Evolutionary conservation across 1,140 invertebrate species (phyloP), one percentile per base, ranked within the genome.

Genomic region (Diplogasteroides magnus): DNA sequence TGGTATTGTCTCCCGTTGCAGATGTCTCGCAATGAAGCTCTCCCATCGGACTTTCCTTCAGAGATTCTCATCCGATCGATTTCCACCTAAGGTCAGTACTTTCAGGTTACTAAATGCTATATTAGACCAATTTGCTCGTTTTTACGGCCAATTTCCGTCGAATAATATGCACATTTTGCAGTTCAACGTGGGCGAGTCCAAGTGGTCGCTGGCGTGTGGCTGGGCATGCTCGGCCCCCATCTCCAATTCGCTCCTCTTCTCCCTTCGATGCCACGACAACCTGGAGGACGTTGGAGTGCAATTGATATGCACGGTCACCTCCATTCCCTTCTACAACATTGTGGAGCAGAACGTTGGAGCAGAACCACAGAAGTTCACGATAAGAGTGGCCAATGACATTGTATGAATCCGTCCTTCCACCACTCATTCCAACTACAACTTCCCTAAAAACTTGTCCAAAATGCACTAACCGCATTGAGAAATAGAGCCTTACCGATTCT

Each of bases 181-280:
- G 90, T 77, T 91, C 91, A 81, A 85, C 86, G 64, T 88, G 88
- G 66, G 86, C 87, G 69, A 91, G 0, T 91, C 94, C 78, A 90
- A 91, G 6, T 98, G 94, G 94, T 91, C 92, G 0, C 85, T 97
- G 11, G 90, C 97, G 67, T 94, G 92, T 78, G 92, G 94, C 72
- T 91, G 91, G 74, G 85, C 94, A 15, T 87, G 94, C 0, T 93
- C 92, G 0, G 86, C 94, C 59, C 89, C 91, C 1, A 89, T 83
- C 26, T 86, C 88, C 25, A 88, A 91, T 77, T 89, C 90, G 65
- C 89, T 89, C 67, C 87, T 85, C 61, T 97, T 98, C 83, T 91
- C 96, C 82, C 86, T 98, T 6, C 86, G 93, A 23, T 93, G 96
- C 83, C 92, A 91, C 74, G 94, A 97, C 80, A 15, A 57, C 23